Evolutionary conservation across 2,888 invertebrate species (phyloP), one percentile per base, ranked within the genome.

Genomic region (Ditula angustiorana): DNA sequence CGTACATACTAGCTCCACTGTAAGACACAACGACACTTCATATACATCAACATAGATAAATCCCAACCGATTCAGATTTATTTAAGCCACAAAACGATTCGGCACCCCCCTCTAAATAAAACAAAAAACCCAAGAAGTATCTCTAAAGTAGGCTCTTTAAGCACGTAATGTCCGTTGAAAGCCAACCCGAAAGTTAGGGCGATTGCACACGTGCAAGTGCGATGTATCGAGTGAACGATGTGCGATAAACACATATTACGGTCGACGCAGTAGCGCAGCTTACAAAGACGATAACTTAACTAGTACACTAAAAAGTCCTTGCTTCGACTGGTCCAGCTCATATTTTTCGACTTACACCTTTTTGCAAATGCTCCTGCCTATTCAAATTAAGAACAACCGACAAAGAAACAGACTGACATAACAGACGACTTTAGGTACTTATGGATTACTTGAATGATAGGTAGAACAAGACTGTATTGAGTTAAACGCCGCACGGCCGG

Each of bases 141-240:
- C 69, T 69, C 58, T 63, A 68, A 67, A 70, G 67, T 68, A 71
- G 71, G 66, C 70, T 57, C 67, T 67, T 61, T 53, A 50, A 69
- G 65, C 71, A 69, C 73, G 71, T 70, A 71, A 68, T 57, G 59
- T 64, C 55, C 57, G 57, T 58, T 60, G 69, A 66, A 69, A 70
- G 64, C 52, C 65, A 61, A 68, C 66, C 61, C 61, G 44, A 56
- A 52, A 49, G 63, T 41, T 52, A 55, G 57, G 56, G 61, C 56
- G 63, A 58, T 59, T 37, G 64, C 64, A 61, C 61, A 63, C 64
- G 69, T 69, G 44, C 53, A 61, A 69, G 66, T 63, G 59, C 57
- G 53, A 37, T 63, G 63, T 64, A 64, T 59, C 64, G 58, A 37
- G 52, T 64, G 64, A 64, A 64, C 59, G 64, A 59, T 64, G 57